These are phyloP conservation scores for Potorous gilbertii DNA, from an alignment of 2,797 vertebrate genomes.

Conservation along the genomic window DNA sequence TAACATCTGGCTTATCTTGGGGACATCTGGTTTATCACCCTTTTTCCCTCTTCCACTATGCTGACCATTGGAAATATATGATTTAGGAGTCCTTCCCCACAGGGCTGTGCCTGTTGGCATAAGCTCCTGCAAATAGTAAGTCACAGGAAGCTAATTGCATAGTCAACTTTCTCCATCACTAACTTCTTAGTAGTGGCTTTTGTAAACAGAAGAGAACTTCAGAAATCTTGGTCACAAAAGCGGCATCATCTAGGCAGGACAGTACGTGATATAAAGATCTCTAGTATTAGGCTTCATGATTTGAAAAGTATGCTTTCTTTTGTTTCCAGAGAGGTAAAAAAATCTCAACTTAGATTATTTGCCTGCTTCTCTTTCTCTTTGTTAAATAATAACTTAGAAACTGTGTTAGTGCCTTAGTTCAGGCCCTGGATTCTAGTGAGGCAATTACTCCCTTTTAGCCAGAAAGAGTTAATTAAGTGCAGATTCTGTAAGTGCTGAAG, in stretches of 20 bases:
- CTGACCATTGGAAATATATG: conserved; percentile 75
- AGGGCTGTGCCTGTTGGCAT: conserved; percentile 70
- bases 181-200: conserved; percentile 52
- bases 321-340: not conserved
- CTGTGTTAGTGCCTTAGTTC: not conserved
- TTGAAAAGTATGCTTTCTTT: conserved; percentile 14
- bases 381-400: not conserved
- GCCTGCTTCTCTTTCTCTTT: not conserved
- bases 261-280: conserved; percentile 29
- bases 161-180: conserved; percentile 38
- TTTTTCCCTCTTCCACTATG: conserved; percentile 66
- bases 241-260: not conserved
- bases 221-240: conserved; percentile 46
- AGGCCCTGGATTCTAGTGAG: not conserved
- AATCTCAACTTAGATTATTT: not conserved
- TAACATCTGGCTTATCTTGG: conserved; percentile 75
- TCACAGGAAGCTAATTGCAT: conserved; percentile 64
- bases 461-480: not conserved
- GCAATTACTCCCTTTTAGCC: not conserved
- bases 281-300: not conserved
- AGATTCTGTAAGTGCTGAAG: not conserved
- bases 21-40: conserved; percentile 74
- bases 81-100: conserved; percentile 71
- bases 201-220: conserved; percentile 43
- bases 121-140: conserved; percentile 68